Evolutionary conservation across 2,888 invertebrate species (phyloP), one percentile per base, ranked within the genome.

Genomic region (Crematogaster levior): DNA sequence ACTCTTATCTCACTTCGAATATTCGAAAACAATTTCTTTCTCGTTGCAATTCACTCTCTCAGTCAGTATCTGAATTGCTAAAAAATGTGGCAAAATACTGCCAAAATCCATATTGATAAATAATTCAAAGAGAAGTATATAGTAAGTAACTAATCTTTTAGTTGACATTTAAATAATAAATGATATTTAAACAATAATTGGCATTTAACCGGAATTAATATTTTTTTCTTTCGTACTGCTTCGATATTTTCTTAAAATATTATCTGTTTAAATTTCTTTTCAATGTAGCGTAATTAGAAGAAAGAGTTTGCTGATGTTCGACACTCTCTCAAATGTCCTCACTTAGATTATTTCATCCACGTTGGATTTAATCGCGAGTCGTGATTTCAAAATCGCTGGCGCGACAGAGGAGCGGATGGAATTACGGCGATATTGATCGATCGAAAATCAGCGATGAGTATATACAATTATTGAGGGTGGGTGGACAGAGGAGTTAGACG

Each of bases 341-440:
- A 6, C 0, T 34, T 34, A 53, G n/a, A 75, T 27, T n/a, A 27
- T 65, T 65, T 43, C 48, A 30, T 24, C 56, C 74, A 24, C 12
- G 48, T 63, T 24, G 9, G 37, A 74, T 74, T 34, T 74, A 48
- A 63, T 74, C 46, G 72, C 21, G 30, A 72, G 27, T 40, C 56
- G 40, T 56, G 46, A 40, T 46, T 65, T 65, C n/a, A 63, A 58
- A 65, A 72, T 79, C 51, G n/a, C 53, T 58, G 43, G 21, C 21
- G 56, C 65, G 68, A 80, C 74, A 83, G 74, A 61, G 75, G 61
- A 34, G 40, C 83, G 84, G 63, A 72, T 63, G 75, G 70, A 84
- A 86, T 89, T 86, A 88, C 82, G 86, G 84, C 86, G 88, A 91
- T 89, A 91, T 85, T 87, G 88, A 91, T 86, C 88, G 88, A 91